Percentiles rank a stretch among this genome's conserved stretches.
Conservation (phyloP, 2,113 vertebrate species). For the Coturnix japonica region DNA sequence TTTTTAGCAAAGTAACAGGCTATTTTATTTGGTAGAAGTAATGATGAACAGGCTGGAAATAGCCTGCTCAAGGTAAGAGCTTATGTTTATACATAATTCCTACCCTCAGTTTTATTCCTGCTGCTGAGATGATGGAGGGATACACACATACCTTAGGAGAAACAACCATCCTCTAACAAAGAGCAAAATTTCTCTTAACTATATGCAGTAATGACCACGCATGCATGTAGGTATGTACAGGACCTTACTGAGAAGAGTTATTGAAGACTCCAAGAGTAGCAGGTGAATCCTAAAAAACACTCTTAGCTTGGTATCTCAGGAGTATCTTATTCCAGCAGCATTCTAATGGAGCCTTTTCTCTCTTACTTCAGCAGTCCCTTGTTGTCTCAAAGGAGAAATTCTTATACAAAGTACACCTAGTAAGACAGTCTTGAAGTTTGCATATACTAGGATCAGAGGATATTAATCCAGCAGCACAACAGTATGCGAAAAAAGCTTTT, state of each 20-base stretch:
- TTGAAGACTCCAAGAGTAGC: background rate
- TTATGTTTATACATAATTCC: background rate
- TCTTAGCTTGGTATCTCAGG: background rate
- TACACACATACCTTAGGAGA: background rate
- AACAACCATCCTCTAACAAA: background rate
- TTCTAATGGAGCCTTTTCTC: background rate
- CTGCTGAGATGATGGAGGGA: background rate
- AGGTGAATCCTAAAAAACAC: background rate
- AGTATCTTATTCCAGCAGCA: background rate
- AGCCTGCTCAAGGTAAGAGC: background rate
- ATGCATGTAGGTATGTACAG: fast-evolving
- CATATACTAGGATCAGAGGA: background rate
- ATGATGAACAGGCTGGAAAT: background rate
- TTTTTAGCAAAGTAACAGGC: background rate
- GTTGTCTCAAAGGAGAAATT: background rate
- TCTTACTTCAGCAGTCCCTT: background rate
- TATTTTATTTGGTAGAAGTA: background rate
- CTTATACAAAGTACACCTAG: background rate
- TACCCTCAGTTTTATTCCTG: background rate
- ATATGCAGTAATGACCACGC: fast-evolving
- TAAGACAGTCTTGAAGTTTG: background rate
- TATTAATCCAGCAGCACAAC: background rate
- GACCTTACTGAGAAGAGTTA: background rate
- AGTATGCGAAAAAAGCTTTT: background rate
- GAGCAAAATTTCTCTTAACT: no score